Conservation (phyloP, 2,888 invertebrate species). For the Candidula unifasciata region DNA sequence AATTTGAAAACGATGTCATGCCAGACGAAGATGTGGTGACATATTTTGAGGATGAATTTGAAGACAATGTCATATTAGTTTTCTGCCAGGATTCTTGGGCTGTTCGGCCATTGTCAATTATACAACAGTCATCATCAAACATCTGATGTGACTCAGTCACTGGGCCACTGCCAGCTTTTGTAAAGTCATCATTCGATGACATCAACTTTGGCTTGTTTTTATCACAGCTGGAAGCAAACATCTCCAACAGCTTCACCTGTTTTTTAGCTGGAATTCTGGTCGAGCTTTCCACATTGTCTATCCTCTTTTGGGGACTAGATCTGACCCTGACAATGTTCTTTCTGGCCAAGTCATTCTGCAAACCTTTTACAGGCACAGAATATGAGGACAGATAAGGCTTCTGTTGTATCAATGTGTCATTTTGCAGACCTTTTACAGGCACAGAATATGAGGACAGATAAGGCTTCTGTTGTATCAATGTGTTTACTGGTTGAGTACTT, state of each 20-base stretch:
- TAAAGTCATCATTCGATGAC: background rate
- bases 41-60: background rate
- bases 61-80: background rate
- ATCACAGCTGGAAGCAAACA: background rate
- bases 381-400: background rate
- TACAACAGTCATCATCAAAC: background rate
- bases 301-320: background rate
- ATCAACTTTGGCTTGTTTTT: constrained; percentile 1
- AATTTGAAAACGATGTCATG: background rate
- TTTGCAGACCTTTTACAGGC: no score
- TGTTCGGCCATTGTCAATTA: background rate
- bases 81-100: background rate
- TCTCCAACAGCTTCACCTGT: constrained; percentile 36
- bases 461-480: background rate
- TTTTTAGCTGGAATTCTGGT: background rate
- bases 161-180: background rate
- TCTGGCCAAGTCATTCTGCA: background rate
- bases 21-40: background rate
- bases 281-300: background rate
- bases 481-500: background rate
- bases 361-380: background rate
- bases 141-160: background rate
- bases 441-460: background rate
- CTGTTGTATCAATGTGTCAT: background rate
- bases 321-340: constrained; percentile 2